Evolutionary conservation across 2,113 vertebrate genomes (phyloP), one percentile per base, ranked within the genome.

Genomic region (Megaceryle torquata): DNA sequence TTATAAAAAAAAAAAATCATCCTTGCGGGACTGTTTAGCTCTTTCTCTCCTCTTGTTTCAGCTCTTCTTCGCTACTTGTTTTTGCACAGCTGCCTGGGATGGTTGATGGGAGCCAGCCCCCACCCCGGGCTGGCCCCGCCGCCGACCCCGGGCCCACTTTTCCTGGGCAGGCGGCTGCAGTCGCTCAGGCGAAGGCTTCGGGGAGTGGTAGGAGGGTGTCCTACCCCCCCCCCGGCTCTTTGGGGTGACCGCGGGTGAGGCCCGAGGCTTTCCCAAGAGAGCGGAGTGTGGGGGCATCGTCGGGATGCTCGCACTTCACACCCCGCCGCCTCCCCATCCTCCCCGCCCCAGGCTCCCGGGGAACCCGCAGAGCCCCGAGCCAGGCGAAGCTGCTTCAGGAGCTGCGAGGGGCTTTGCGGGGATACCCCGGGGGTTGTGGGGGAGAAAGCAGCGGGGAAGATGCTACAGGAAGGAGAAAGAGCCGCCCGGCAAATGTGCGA

Each of bases 391-490:
- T 19, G 63, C 41, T 7, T 28, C 44, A 39, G 72, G 50, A 48
- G 33, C 28, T 46, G 71, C 51, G 35, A 22, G 76, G 24, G 37
- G 43, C 48, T 93, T 56, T 43, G 25, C 51, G 12, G 11, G 61
- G 61, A 28, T 26, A 29, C 25, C 18, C 26, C 61, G 9, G 61
- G 39, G 35, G 37, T 7, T 53, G 25, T 4, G 14, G 51, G 51
- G 14, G 51, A 25, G 14, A 9, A 53, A 53, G 51, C 51, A 53
- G 19, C n/a, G 77, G 96, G 92, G 96, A 97, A 98, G 93, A 79
- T 44, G 51, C 51, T 53, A 8, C 25, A 25, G 61, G 61, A 8
- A 9, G 13, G 24, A 68, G 25, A 21, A 33, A 35, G 25, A 14
- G 13, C 51, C 25, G 51, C 51, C 51, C 51, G 51, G 51, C 14